Base-by-base conservation (phyloP, 2,888 invertebrate species). In the Cryptophagus acutangulus region DNA sequence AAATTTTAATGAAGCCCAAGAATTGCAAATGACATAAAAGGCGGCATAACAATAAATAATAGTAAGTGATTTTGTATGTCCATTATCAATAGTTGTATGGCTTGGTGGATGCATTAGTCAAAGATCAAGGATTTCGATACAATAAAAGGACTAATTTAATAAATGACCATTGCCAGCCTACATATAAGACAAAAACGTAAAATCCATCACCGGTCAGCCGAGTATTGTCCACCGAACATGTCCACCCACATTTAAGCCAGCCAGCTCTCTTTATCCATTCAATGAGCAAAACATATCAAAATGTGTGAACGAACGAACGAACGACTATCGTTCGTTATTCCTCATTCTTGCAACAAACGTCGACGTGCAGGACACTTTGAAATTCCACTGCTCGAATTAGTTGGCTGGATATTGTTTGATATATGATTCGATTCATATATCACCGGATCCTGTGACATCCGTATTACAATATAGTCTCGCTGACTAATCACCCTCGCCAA, bases 371-470 rank as follows among this genome's bases (percentile, higher is more conserved):
- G 50, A 51, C 48, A 48, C 38, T 38, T 39, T 10, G 41, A 39
- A 38, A 47, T 42, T 46, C 41, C 44, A 34, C 43, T 43, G 47
- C 43, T 48, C 49, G 54, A 56, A 56, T 56, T 56, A 56, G 53
- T 47, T 49, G n/a, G n/a, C n/a, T 55, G 31, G 60, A 62, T 63
- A 63, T 57, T 58, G 58, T 61, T 62, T 63, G 65, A 65, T 63
- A 62, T 65, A 63, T 63, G 62, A 62, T 58, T 61, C 63, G 61
- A 61, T 57, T 61, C 66, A 66, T 66, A 66, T 63, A 66, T 66
- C 66, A 64, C 55, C 54, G 58, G 56, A 43, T 54, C 57, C 55
- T 62, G 61, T 61, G 64, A 65, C 60, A 61, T 55, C 54, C 53
- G 59, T 55, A 58, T 58, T 54, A 57, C 54, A 58, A 63, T 61